Evolutionary conservation across 2,888 invertebrate genomes (phyloP).

Genomic region (Cryptocephalus moraei): DNA sequence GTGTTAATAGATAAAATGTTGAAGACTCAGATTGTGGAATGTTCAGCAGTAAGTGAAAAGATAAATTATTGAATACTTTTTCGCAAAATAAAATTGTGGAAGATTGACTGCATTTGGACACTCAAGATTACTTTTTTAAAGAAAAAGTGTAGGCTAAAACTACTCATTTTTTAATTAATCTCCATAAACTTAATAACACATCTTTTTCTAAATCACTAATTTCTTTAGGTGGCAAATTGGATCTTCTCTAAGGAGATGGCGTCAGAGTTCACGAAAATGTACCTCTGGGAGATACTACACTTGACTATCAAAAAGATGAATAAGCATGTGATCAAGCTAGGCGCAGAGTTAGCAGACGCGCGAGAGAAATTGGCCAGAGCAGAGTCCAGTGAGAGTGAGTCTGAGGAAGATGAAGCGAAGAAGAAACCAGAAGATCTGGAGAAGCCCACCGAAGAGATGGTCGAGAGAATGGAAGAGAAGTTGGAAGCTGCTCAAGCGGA

Average conservation of each 20-base stretch:
- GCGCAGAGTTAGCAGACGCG: slow-evolving; percentile 71
- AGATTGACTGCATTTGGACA: too few relatives aligned
- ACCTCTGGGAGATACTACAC: slow-evolving; percentile 95
- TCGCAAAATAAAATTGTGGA: too few relatives aligned
- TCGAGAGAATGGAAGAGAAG: slow-evolving; percentile 93
- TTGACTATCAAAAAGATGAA: slow-evolving; percentile 95
- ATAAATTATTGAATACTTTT: too few relatives aligned
- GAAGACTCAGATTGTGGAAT: slow-evolving; percentile 94
- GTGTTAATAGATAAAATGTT: slow-evolving; percentile 94
- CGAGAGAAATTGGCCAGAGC: slow-evolving; percentile 78
- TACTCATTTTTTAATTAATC: too few relatives aligned
- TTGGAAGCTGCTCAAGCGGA: slow-evolving; percentile 91
- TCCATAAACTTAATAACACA: too few relatives aligned
- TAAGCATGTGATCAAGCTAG: slow-evolving; percentile 81
- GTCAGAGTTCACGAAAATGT: slow-evolving; percentile 82
- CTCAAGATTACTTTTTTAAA: too few relatives aligned
- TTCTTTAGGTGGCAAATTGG: slow-evolving; percentile 72
- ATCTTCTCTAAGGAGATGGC: slow-evolving; percentile 93
- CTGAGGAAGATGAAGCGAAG: slow-evolving; percentile 43
- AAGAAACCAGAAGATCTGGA: slow-evolving; percentile 41
- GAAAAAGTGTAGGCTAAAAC: too few relatives aligned
- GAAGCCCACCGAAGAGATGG: slow-evolving; percentile 69
- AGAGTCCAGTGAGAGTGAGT: slow-evolving; percentile 74
- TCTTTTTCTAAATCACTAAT: not conserved
- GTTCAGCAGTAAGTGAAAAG: slow-evolving; percentile 57